Evolutionary conservation across 1,140 invertebrate species (phyloP).

Genomic region (Yoshiicerus persimilis): DNA sequence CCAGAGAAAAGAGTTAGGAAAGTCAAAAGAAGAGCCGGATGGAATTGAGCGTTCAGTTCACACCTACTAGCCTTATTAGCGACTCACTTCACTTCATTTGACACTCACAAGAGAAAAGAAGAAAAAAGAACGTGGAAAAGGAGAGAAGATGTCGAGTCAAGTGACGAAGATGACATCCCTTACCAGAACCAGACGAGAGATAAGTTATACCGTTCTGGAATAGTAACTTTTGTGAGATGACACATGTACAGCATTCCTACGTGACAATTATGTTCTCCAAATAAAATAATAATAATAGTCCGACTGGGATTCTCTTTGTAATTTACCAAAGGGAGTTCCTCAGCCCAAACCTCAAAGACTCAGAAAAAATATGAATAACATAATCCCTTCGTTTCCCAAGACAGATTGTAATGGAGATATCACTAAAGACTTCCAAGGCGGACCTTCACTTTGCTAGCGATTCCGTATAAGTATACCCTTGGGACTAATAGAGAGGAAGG

Average conservation of each 20-base stretch:
- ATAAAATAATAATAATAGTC: background rate
- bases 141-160: background rate
- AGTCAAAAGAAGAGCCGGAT: background rate
- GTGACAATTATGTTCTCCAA: slow-evolving; percentile 5
- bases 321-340: background rate
- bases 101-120: background rate
- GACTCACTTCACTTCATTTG: background rate
- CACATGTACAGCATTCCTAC: background rate
- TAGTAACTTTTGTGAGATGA: background rate
- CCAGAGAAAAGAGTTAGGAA: background rate
- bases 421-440: background rate
- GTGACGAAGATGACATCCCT: background rate
- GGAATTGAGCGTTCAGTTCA: background rate
- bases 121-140: background rate
- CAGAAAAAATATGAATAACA: background rate
- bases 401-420: background rate
- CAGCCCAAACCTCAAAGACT: background rate
- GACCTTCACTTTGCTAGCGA: background rate
- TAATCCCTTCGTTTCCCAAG: background rate
- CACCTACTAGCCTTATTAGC: slow-evolving; percentile 1
- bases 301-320: background rate
- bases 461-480: too few species aligned
- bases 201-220: background rate
- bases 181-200: background rate
- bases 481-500: too few species aligned